Evolutionary conservation across 2,797 vertebrate genomes (phyloP).

Genomic region (Halcyon leucocephala): DNA sequence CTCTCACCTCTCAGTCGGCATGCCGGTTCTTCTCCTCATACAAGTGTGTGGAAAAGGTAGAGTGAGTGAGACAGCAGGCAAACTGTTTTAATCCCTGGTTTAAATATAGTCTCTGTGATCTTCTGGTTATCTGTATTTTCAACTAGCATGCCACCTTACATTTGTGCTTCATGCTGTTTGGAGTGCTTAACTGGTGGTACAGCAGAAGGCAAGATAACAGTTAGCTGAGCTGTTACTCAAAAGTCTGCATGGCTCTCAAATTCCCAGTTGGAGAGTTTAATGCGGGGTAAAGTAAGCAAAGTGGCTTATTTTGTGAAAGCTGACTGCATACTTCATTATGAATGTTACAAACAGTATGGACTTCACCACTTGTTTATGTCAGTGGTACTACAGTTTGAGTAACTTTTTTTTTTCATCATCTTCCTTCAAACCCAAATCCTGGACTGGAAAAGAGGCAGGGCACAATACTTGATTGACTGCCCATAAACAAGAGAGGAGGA

Average conservation of each 20-base stretch:
- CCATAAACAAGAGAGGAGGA: neutral
- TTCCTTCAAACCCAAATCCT: neutral
- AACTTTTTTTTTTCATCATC: rapidly evolving
- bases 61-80: neutral
- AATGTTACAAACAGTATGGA: neutral
- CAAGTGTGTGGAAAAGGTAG: neutral
- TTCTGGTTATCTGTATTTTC: neutral
- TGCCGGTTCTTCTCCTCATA: neutral
- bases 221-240: neutral
- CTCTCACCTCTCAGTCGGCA: neutral
- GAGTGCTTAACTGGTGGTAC: neutral
- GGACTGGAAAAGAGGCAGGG: neutral
- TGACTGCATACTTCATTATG: neutral
- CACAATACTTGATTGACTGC: neutral
- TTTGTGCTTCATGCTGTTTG: neutral
- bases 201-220: neutral
- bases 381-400: neutral
- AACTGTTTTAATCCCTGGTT: neutral
- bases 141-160: neutral
- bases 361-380: neutral
- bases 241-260: neutral
- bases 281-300: neutral
- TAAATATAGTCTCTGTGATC: neutral
- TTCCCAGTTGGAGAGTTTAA: neutral
- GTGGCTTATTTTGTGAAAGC: neutral